Base-by-base conservation (phyloP, 1,140 invertebrate species). In the Drosophila bipectinata region DNA sequence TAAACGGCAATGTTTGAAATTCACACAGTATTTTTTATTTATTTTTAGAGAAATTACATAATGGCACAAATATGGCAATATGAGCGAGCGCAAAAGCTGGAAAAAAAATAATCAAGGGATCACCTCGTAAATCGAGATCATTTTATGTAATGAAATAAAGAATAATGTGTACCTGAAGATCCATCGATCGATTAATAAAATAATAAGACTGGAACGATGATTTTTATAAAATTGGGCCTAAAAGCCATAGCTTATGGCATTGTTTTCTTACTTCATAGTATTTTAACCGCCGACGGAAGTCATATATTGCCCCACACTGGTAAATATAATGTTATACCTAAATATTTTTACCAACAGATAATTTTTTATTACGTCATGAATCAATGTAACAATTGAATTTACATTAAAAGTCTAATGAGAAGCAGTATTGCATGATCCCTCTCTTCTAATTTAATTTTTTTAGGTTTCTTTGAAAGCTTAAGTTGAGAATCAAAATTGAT, bases 181-280 rank as follows among this genome's bases (percentile, higher is more conserved):
- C 41, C 8, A 44, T 44, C 15, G 41, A 44, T 15, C 41, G 2
- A 15, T 6, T 44, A 44, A 15, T 18, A 44, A n/a, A 18, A 44
- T 8, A 44, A 18, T 12, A 44, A 44, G 41, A 44, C 41, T 44
- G 41, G 4, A 5, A 18, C 14, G 15, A 44, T 44, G 41, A 44
- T 44, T 44, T 4, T 44, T 6, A 14, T 44, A 18, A 44, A 44
- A 8, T 44, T 44, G 41, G 14, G 41, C 41, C n/a, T 44, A 8
- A 18, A 18, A 44, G 41, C 41, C 2, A 44, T 44, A 44, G 41
- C 41, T 44, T 44, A 5, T 44, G 41, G 41, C 14, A 44, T 44
- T 44, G 14, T 44, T 44, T 44, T 44, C 8, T 7, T 44, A 15
- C 41, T 44, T 18, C 7, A 15, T 18, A 9, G 6, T 4, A 18